A percentile compares a stretch with the other conserved stretches of the same genome.
Evolutionary conservation across 1,140 invertebrate species (phyloP).

Genomic region (Macrocentrus cingulum): DNA sequence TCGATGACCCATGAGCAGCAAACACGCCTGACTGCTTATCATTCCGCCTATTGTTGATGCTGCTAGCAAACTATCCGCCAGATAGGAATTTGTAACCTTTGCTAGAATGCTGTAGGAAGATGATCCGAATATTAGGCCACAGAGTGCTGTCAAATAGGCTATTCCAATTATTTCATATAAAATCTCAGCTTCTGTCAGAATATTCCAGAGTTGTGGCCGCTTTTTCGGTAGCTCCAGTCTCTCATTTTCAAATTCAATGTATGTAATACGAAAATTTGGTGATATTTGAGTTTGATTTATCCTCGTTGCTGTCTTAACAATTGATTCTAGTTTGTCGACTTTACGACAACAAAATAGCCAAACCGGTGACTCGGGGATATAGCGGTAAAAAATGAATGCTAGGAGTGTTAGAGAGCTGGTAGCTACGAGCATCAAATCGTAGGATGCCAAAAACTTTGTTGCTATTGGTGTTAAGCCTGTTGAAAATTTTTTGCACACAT

Average conservation of each 20-base stretch:
- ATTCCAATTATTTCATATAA: slow-evolving; percentile 28
- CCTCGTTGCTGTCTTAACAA: slow-evolving; percentile 14
- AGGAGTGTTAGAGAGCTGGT: slow-evolving; percentile 18
- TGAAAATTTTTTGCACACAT: no score
- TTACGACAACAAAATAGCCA: slow-evolving; percentile 28
- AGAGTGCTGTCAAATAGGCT: slow-evolving; percentile 26
- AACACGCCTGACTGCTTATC: slow-evolving; percentile 26
- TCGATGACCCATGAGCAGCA: slow-evolving; percentile 28
- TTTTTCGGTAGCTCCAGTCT: slow-evolving; percentile 17
- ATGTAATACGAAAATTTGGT: slow-evolving; percentile 12
- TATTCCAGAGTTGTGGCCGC: slow-evolving; percentile 18
- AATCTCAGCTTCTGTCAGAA: slow-evolving; percentile 20
- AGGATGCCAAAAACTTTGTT: slow-evolving; percentile 21
- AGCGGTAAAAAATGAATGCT: slow-evolving; percentile 22
- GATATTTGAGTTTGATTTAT: slow-evolving; percentile 14
- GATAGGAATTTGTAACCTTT: slow-evolving; percentile 23
- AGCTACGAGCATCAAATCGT: slow-evolving; percentile 26
- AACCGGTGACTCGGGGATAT: slow-evolving; percentile 27
- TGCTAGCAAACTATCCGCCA: slow-evolving; percentile 22
- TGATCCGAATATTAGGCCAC: slow-evolving; percentile 27
- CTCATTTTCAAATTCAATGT: slow-evolving; percentile 17
- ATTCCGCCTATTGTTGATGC: slow-evolving; percentile 21
- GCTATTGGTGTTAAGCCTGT: slow-evolving; percentile 26
- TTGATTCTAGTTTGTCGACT: slow-evolving; percentile 9
- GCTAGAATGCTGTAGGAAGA: slow-evolving; percentile 25